phyloP scores from a whole-genome alignment of 2,888 invertebrate genomes.

The Drosophila ustulata region DNA sequence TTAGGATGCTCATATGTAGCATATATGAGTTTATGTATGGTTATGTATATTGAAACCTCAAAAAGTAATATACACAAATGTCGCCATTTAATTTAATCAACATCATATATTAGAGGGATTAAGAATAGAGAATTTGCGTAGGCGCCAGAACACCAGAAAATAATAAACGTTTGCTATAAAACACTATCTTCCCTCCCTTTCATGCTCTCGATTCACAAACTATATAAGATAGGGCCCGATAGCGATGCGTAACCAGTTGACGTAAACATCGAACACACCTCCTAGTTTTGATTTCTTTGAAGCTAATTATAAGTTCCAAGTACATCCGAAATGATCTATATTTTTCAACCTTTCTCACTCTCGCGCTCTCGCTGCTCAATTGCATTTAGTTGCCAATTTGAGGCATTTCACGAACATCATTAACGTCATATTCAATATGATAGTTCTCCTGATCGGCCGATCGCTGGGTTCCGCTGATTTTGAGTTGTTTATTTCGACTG shows the following conservation, averaged over 20 bases:
- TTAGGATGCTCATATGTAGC: conserved; percentile 10
- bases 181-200: background rate
- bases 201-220: background rate
- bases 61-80: conserved; percentile 23
- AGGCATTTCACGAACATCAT: conserved; percentile 65
- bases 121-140: conserved; percentile 39
- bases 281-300: conserved; percentile 33
- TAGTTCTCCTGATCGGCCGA: conserved; percentile 36
- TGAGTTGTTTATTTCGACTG: conserved; percentile 36
- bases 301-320: conserved; percentile 58
- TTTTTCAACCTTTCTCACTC: conserved; percentile 3
- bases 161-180: conserved; percentile 10
- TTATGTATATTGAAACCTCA: conserved; percentile 16
- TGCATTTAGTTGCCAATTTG: conserved; percentile 57
- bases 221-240: conserved; percentile 12
- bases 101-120: conserved; percentile 52
- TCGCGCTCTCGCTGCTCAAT: conserved; percentile 1
- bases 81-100: conserved; percentile 48
- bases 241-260: conserved; percentile 43
- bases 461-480: conserved; percentile 34
- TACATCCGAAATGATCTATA: conserved; percentile 21
- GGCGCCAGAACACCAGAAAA: conserved; percentile 29
- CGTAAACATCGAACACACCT: conserved; percentile 50
- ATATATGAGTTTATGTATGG: background rate
- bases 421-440: conserved; percentile 63